A percentile compares a stretch with the other conserved stretches of the same genome.
These are phyloP conservation scores for Unio pictorum DNA, from an alignment of 2,888 invertebrate species.

Conservation along the genomic window DNA sequence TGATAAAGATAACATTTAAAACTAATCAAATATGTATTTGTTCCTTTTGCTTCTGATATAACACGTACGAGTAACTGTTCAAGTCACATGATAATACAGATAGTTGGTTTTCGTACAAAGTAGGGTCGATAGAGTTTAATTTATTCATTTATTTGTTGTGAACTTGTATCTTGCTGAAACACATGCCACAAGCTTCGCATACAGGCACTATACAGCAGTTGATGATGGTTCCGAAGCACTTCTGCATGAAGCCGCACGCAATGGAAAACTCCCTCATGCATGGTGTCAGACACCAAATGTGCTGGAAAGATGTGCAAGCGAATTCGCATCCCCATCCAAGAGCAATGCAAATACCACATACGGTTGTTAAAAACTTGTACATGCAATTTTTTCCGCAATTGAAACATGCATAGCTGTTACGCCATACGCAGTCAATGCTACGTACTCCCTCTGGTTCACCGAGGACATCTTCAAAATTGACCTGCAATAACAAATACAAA, in stretches of 20 bases:
- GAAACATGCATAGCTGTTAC: conserved; percentile 77
- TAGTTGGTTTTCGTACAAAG: too few relatives aligned
- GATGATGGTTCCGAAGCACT: conserved; percentile 72
- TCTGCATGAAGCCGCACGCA: conserved; percentile 67
- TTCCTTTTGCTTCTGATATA: too few relatives aligned
- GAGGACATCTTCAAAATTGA: conserved; percentile 54
- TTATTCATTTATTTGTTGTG: conserved; percentile 17
- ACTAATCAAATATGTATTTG: too few relatives aligned
- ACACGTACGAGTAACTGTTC: too few relatives aligned
- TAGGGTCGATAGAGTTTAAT: too few relatives aligned
- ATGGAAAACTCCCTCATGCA: conserved; percentile 79
- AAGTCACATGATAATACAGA: too few relatives aligned
- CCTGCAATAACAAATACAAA: conserved; percentile 19
- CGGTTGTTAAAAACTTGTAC: conserved; percentile 79
- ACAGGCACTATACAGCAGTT: conserved; percentile 76
- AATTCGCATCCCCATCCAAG: conserved; percentile 73
- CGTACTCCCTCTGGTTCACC: conserved; percentile 59
- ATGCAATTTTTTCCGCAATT: conserved; percentile 79
- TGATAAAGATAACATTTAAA: too few relatives aligned
- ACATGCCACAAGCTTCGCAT: conserved; percentile 74
- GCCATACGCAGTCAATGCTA: conserved; percentile 80
- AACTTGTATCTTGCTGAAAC: conserved; percentile 54
- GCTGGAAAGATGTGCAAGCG: conserved; percentile 75
- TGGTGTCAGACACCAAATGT: conserved; percentile 84
- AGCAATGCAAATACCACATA: conserved; percentile 80